These are phyloP conservation scores for Microchrysa polita DNA, from an alignment of 2,888 invertebrate genomes.

Conservation along the genomic window DNA sequence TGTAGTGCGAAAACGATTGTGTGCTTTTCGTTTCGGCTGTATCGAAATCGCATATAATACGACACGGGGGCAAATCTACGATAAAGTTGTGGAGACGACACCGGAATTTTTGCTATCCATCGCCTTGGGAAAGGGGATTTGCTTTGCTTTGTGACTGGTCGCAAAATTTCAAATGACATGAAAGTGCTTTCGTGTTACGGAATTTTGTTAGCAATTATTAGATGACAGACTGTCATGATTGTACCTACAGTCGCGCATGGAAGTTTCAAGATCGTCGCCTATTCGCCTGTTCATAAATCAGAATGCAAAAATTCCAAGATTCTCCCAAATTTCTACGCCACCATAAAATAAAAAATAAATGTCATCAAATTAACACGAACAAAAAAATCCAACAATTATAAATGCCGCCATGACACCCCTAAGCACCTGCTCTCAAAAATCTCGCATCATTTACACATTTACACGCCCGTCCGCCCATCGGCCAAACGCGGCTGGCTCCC, in stretches of 20 bases:
- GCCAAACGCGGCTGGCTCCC: background rate
- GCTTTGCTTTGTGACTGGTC: too few relatives aligned
- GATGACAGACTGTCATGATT: too few relatives aligned
- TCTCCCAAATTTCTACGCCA: too few relatives aligned
- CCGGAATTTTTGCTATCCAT: constrained; percentile 11
- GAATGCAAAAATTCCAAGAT: too few relatives aligned
- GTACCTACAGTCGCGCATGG: constrained; percentile 20
- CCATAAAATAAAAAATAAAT: too few relatives aligned
- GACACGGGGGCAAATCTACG: background rate
- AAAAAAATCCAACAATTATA: too few relatives aligned
- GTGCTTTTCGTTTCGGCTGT: too few relatives aligned
- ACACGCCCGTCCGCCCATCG: too few relatives aligned
- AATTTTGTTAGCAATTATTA: constrained; percentile 8
- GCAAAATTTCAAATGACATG: constrained; percentile 3
- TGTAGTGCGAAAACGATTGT: constrained; percentile 31
- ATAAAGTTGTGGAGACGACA: background rate
- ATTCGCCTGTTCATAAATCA: too few relatives aligned
- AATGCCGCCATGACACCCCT: background rate
- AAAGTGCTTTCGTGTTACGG: constrained; percentile 31
- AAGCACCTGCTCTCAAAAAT: constrained; percentile 3
- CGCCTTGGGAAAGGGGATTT: constrained; percentile 16
- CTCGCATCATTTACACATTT: too few relatives aligned
- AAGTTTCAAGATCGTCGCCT: background rate
- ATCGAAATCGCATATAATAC: background rate
- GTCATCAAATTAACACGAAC: too few relatives aligned